Percentiles rank a stretch among this genome's conserved stretches.
phyloP scores from a whole-genome alignment of 2,113 vertebrate genomes.

The Aphyosemion australe region DNA sequence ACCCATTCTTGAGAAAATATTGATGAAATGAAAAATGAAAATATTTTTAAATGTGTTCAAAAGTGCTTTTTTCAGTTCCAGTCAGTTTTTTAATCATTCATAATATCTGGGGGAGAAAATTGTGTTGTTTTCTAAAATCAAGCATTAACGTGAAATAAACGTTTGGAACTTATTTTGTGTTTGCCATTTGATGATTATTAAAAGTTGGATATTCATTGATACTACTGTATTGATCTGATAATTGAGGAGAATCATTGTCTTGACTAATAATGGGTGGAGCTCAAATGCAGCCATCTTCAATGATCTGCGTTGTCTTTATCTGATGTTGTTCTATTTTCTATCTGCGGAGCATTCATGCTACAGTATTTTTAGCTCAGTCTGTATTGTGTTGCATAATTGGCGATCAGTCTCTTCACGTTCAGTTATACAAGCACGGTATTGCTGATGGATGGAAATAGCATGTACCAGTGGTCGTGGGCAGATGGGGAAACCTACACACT shows the following conservation, averaged over 20 bases:
- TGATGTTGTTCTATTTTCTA: not conserved
- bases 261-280: not conserved
- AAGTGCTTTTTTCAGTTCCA: too few relatives aligned
- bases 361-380: conserved; percentile 21
- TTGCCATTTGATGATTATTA: too few relatives aligned
- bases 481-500: conserved; percentile 50
- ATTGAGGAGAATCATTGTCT: not conserved
- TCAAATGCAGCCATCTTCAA: not conserved
- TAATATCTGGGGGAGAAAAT: too few relatives aligned
- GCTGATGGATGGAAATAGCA: conserved; percentile 27
- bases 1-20: too few relatives aligned
- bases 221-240: too few relatives aligned
- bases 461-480: conserved; percentile 29
- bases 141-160: too few relatives aligned
- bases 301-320: not conserved
- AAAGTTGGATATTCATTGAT: too few relatives aligned
- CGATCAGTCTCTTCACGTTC: conserved; percentile 24
- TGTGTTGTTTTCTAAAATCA: too few relatives aligned
- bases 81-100: too few relatives aligned
- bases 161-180: not conserved
- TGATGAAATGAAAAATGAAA: too few relatives aligned
- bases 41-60: too few relatives aligned
- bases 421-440: conserved; percentile 28
- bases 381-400: conserved; percentile 11
- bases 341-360: not conserved